Evolutionary conservation across 1,140 invertebrate species (phyloP).

Genomic region (Drosophila bocki): DNA sequence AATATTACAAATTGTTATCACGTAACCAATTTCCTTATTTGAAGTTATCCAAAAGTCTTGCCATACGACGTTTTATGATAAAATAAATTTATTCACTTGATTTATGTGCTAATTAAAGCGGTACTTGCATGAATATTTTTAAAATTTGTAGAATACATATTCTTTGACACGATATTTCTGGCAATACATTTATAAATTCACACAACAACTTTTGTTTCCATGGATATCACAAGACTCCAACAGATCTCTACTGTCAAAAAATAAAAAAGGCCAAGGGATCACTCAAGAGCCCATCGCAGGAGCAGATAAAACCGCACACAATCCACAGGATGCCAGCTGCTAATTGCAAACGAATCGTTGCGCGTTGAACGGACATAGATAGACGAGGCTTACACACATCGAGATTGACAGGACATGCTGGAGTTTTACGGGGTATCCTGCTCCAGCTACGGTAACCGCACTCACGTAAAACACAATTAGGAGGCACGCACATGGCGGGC

Average conservation of each 20-base stretch:
- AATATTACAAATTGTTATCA: not conserved
- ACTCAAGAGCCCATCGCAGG: not conserved
- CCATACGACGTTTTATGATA: not conserved
- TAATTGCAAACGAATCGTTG: constrained; percentile 35
- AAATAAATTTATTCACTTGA: not conserved
- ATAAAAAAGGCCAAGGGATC: not conserved
- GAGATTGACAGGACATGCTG: constrained; percentile 5
- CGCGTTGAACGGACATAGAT: not conserved
- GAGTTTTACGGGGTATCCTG: constrained; percentile 8
- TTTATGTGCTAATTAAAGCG: not conserved
- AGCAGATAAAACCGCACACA: constrained; percentile 4
- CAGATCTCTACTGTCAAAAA: not conserved
- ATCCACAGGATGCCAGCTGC: not conserved
- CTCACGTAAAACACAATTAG: constrained; percentile 58
- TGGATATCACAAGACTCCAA: not conserved
- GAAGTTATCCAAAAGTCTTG: not conserved
- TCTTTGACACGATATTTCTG: not conserved
- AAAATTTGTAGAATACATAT: not conserved
- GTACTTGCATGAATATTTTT: no score
- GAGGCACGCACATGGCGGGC: constrained; percentile 27
- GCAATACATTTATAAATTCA: not conserved
- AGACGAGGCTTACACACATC: not conserved
- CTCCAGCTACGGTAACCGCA: not conserved
- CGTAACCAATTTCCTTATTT: not conserved
- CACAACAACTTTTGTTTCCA: not conserved